These are phyloP conservation scores for Dryomyza anilis DNA, from an alignment of 2,888 invertebrate species.

Conservation along the genomic window DNA sequence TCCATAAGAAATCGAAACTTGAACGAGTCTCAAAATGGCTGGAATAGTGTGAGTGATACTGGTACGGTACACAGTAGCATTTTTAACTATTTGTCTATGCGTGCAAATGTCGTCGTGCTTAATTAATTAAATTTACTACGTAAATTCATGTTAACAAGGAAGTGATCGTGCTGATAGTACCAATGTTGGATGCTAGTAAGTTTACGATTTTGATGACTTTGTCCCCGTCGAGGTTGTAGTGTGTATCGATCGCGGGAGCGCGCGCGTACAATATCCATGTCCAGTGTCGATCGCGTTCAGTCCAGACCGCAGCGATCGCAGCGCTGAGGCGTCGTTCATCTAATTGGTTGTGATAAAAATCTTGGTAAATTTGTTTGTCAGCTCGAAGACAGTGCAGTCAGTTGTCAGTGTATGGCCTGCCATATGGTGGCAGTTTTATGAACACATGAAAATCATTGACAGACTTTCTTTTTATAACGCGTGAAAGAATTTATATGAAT, in stretches of 20 bases:
- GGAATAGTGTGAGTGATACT: no score
- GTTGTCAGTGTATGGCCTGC: no score
- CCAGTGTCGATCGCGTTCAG: no score
- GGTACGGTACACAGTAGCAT: no score
- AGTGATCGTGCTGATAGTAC: background rate
- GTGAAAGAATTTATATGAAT: no score
- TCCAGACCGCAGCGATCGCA: slow-evolving; percentile 3
- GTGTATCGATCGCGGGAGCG: background rate
- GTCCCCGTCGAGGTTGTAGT: background rate
- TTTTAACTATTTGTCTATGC: no score
- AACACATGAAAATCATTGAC: background rate
- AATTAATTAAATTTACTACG: slow-evolving; percentile 1
- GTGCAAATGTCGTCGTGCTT: no score
- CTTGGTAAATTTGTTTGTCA: background rate
- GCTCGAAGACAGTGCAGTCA: background rate
- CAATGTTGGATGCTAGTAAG: background rate
- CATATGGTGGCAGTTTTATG: background rate
- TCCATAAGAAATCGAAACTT: no score
- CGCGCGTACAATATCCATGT: background rate
- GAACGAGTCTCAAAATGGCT: no score
- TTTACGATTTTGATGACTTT: background rate
- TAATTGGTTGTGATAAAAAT: slow-evolving; percentile 6
- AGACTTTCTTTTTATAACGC: slow-evolving; percentile 1
- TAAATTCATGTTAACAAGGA: slow-evolving; percentile 9
- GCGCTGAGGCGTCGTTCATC: background rate